A percentile compares a stretch with the other conserved stretches of the same genome.
These are phyloP conservation scores for Hippocampus abdominalis DNA, from an alignment of 2,113 vertebrate genomes.

Conservation along the genomic window DNA sequence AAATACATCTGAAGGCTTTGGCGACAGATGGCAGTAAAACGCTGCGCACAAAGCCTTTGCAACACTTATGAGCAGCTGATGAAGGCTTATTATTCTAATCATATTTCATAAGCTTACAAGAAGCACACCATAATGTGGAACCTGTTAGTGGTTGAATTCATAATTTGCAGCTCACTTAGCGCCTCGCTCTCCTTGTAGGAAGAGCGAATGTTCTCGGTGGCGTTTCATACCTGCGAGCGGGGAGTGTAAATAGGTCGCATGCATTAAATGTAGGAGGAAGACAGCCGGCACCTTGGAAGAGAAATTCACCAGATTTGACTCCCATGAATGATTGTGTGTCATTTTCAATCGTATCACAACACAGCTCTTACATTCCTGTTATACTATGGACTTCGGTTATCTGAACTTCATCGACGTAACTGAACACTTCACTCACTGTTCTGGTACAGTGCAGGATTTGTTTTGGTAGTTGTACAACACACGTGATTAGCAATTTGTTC, in stretches of 20 bases:
- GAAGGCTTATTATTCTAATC: conserved; percentile 39
- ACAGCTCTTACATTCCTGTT: background rate
- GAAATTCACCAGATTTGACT: conserved; percentile 20
- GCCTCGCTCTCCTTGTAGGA: background rate
- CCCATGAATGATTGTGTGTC: conserved; percentile 13
- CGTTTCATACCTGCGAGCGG: conserved; percentile 27
- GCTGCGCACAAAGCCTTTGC: conserved; percentile 53
- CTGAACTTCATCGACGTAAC: conserved; percentile 43
- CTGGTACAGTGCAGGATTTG: conserved; percentile 61
- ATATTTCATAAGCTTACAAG: conserved; percentile 46
- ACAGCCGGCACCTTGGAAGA: conserved; percentile 30
- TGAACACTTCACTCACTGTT: conserved; percentile 35
- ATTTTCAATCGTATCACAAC: conserved; percentile 6
- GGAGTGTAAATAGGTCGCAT: conserved; percentile 34
- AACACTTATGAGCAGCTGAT: conserved; percentile 37
- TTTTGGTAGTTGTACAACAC: conserved; percentile 57
- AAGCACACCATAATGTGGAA: conserved; percentile 45
- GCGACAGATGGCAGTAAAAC: conserved; percentile 94
- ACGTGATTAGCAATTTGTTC: background rate
- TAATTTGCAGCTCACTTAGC: conserved; percentile 34
- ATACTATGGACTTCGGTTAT: conserved; percentile 1
- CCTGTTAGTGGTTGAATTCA: conserved; percentile 22
- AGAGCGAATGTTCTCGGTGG: conserved; percentile 7
- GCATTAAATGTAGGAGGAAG: conserved; percentile 23
- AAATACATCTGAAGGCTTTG: conserved; percentile 60